Conservation (phyloP, 2,888 invertebrate species). For the Torymus auratus region DNA sequence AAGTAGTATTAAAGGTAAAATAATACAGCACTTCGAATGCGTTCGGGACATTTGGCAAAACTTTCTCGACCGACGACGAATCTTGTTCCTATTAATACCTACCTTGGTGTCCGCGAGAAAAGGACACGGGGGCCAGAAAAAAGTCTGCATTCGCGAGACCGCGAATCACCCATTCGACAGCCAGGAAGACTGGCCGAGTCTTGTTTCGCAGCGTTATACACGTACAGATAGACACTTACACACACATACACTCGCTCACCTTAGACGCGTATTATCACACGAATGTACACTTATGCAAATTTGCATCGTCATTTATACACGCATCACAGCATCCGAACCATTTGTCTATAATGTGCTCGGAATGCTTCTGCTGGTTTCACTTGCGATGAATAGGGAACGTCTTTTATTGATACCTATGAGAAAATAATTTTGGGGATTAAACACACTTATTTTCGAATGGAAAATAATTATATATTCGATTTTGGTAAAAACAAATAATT, state of each 20-base stretch:
- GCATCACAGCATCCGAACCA: slow-evolving; percentile 28
- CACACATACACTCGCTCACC: slow-evolving; percentile 18
- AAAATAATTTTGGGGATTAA: too few species aligned
- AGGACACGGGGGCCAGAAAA: slow-evolving; percentile 16
- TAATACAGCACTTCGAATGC: too few species aligned
- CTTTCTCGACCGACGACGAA: slow-evolving; percentile 57
- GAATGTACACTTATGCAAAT: slow-evolving; percentile 50
- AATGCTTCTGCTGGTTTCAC: slow-evolving; percentile 35
- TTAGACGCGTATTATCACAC: slow-evolving; percentile 57
- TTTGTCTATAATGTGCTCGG: slow-evolving; percentile 42
- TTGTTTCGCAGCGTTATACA: slow-evolving; percentile 36
- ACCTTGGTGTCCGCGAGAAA: slow-evolving; percentile 62
- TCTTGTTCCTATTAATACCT: slow-evolving; percentile 74
- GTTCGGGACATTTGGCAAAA: slow-evolving; percentile 28
- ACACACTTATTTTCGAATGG: too few species aligned
- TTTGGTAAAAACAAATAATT: not conserved
- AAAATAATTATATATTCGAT: too few species aligned
- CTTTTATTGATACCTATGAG: too few species aligned
- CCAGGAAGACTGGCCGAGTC: slow-evolving; percentile 19
- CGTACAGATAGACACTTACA: too few species aligned
- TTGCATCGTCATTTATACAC: slow-evolving; percentile 40
- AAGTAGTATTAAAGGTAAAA: slow-evolving; percentile 42
- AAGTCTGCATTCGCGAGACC: slow-evolving; percentile 27
- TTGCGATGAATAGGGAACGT: not conserved
- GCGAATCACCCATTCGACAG: slow-evolving; percentile 32